Base-by-base conservation (phyloP, 2,888 invertebrate genomes). In the Drosophila parthenogenetica region DNA sequence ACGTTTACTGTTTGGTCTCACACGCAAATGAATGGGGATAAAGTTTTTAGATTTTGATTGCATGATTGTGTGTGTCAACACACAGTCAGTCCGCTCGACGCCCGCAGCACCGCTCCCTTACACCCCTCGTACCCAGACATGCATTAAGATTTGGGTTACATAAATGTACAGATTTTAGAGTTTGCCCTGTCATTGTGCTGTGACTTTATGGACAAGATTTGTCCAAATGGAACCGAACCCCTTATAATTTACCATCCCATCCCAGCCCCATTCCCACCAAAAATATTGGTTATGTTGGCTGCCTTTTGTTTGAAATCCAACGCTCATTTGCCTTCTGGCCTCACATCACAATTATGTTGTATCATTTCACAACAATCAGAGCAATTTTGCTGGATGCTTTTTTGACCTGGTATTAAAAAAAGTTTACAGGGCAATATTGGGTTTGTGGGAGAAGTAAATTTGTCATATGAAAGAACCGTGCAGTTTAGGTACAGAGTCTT, bases 1-100 rank as follows among this genome's bases (percentile, higher is more conserved):
- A 69, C 70, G 77, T 71, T 68, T 74, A 73, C 77, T 77, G 76
- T 76, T 77, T 79, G 76, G 69, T 70, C 66, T 74, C 67, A 60
- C 75, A 77, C 77, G 62, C 79, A 76, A 75, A 77, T 83, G 75
- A 79, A 81, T 81, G 50, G 86, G 83, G 55, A 79, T 81, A 88
- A 87, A 87, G 80, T 89, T 89, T 88, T 88, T 76, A 88, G 89
- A 89, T 82, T 87, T 83, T 89, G 89, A 88, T 87, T 87, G 89
- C 89, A 88, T 89, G 89, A 87, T 87, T 87, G 79, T 88, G 84
- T 89, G 79, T 87, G 87, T 79, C 86, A 87, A 89, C 86, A 76
- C 69, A 58, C 50, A 49, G 14, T 11, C 22, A 19, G 22, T 7
- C 35, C 25, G 3, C 14, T 29, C 7, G 2, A 14, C 25, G 3